Percentiles rank a stretch among this genome's conserved stretches.
These are phyloP conservation scores for Montipora sp. DNA, from an alignment of 64 coral and sea anemone species.

Conservation along the genomic window DNA sequence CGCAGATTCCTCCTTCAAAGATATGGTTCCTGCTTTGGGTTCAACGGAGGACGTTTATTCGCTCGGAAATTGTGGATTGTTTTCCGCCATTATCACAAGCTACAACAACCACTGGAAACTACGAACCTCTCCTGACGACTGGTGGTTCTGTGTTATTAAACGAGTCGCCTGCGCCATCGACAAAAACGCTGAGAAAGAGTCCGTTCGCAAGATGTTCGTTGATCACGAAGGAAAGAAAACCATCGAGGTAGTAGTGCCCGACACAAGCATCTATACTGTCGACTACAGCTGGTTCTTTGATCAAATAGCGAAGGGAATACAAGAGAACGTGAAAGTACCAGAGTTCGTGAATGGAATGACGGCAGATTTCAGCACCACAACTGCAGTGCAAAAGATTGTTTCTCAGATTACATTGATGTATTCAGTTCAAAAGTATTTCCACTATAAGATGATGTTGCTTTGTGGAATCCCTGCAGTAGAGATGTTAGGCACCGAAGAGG, in stretches of 20 bases:
- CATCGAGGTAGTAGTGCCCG: slow-evolving; percentile 44
- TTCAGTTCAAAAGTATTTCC: slow-evolving; percentile 72
- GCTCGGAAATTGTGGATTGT: slow-evolving; percentile 53
- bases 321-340: slow-evolving; percentile 74
- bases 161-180: slow-evolving; percentile 68
- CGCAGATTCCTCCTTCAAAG: not conserved
- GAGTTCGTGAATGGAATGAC: slow-evolving; percentile 74
- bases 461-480: slow-evolving; percentile 77
- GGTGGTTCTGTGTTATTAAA: slow-evolving; percentile 81
- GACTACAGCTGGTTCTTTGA: slow-evolving; percentile 78
- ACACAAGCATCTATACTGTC: slow-evolving; percentile 17
- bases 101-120: slow-evolving; percentile 81
- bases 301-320: slow-evolving; percentile 53
- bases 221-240: slow-evolving; percentile 79
- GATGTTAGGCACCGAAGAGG: slow-evolving; percentile 62
- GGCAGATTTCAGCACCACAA: slow-evolving; percentile 68
- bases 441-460: not conserved
- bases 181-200: slow-evolving; percentile 40
- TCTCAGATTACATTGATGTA: slow-evolving; percentile 86
- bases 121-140: slow-evolving; percentile 83
- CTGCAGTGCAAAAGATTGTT: slow-evolving; percentile 74
- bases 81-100: slow-evolving; percentile 55
- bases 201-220: slow-evolving; percentile 78
- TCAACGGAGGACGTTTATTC: slow-evolving; percentile 67
- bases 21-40: slow-evolving; percentile 38